Conservation (phyloP, 2,797 vertebrate species). For the Esox lucius region DNA sequence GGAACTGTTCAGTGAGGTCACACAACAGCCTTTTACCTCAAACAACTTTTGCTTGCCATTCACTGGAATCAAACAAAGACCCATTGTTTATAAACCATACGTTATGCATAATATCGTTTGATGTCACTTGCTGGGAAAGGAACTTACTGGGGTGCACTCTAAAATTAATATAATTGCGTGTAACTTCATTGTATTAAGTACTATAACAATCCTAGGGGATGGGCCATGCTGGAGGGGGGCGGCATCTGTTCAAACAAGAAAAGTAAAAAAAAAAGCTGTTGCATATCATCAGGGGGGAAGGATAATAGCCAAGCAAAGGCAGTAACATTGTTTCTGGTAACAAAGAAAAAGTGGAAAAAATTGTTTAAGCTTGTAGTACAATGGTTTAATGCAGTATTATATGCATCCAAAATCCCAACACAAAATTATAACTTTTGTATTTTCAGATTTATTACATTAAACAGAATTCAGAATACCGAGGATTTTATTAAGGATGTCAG, state of each 20-base stretch:
- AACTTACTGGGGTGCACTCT: conserved; percentile 63
- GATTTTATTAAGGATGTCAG: too few relatives aligned
- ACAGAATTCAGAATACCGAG: too few relatives aligned
- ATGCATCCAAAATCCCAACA: too few relatives aligned
- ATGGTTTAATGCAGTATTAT: conserved; percentile 42
- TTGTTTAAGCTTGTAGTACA: conserved; percentile 70
- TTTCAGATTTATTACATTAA: too few relatives aligned
- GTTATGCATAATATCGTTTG: conserved; percentile 64
- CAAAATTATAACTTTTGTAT: too few relatives aligned
- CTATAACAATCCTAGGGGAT: conserved; percentile 61
- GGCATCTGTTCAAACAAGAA: conserved; percentile 80
- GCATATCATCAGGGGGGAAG: conserved; percentile 73
- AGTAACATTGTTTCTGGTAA: conserved; percentile 72
- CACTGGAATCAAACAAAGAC: conserved; percentile 52
- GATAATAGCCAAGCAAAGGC: conserved; percentile 72
- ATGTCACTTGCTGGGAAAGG: conserved; percentile 62
- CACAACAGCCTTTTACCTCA: conserved; percentile 29
- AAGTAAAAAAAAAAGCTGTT: conserved; percentile 71
- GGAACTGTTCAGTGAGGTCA: conserved; percentile 58
- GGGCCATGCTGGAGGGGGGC: conserved; percentile 50
- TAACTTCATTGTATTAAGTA: conserved; percentile 63
- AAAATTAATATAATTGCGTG: conserved; percentile 64
- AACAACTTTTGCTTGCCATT: conserved; percentile 57
- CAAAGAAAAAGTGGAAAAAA: conserved; percentile 59
- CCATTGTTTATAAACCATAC: conserved; percentile 28